A percentile compares a stretch with the other conserved stretches of the same genome.
phyloP scores from a whole-genome alignment of 2,797 vertebrate species.

The Crocodylus rhombifer region DNA sequence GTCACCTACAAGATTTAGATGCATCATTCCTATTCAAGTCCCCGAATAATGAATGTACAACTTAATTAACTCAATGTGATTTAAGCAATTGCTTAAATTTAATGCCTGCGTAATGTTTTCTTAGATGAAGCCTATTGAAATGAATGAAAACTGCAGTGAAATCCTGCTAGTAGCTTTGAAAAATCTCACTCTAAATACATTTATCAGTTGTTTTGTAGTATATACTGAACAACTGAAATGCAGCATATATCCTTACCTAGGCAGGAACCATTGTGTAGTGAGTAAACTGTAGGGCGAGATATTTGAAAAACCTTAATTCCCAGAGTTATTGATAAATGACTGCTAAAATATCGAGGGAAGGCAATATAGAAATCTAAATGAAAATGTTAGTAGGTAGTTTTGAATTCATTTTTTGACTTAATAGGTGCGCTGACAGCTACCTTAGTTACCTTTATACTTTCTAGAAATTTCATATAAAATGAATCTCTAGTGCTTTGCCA shows the following conservation, averaged over 20 bases:
- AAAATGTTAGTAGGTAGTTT: not conserved
- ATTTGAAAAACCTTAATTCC: not conserved
- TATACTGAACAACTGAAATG: not conserved
- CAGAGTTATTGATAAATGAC: not conserved
- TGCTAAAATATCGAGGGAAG: not conserved
- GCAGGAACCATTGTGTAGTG: fast-evolving
- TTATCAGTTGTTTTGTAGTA: not conserved
- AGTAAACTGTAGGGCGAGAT: not conserved
- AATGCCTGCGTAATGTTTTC: not conserved
- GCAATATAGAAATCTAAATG: not conserved
- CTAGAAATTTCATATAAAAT: not conserved
- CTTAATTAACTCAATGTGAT: not conserved
- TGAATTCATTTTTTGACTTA: not conserved
- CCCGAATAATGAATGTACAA: not conserved
- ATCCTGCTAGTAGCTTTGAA: not conserved
- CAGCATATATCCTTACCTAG: not conserved
- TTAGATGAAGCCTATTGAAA: not conserved
- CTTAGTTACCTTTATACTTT: too few species aligned
- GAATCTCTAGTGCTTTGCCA: not conserved
- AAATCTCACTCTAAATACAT: fast-evolving
- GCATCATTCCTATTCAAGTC: not conserved
- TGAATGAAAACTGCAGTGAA: not conserved
- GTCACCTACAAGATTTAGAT: not conserved
- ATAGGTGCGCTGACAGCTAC: not conserved
- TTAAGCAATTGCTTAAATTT: not conserved